phyloP scores from a whole-genome alignment of 2,797 vertebrate species.

The Pantherophis vulpinus region DNA sequence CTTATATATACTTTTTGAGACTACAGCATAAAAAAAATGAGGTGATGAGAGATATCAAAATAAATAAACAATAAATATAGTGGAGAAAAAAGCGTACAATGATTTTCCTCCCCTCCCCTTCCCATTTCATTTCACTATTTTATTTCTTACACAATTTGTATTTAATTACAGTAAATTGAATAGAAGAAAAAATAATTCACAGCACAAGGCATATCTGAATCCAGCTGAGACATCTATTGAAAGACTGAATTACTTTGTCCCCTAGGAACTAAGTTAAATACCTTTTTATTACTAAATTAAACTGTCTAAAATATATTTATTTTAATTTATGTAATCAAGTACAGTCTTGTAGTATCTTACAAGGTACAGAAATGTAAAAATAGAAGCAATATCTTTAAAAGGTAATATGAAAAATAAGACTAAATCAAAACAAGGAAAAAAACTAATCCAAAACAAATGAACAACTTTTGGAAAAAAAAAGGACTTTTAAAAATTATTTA shows the following conservation, averaged over 20 bases:
- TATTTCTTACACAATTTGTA: neutral
- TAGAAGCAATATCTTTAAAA: neutral
- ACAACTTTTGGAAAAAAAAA: neutral
- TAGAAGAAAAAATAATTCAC: conserved; percentile 29
- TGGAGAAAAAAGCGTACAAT: neutral
- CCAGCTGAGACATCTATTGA: conserved; percentile 2
- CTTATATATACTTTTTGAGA: too few species aligned
- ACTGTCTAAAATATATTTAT: neutral
- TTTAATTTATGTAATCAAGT: neutral
- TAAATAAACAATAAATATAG: neutral
- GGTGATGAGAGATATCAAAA: neutral
- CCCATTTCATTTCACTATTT: neutral
- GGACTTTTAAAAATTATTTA: neutral
- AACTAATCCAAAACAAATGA: neutral
- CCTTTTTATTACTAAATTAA: conserved; percentile 19
- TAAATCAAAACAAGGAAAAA: neutral
- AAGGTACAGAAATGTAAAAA: neutral
- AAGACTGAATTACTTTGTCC: conserved; percentile 36
- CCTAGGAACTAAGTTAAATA: conserved; percentile 32
- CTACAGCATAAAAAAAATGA: too few species aligned
- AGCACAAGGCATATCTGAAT: neutral
- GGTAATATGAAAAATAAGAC: neutral
- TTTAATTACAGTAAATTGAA: neutral
- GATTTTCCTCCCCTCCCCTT: neutral
- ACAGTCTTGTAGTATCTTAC: neutral